Evolutionary conservation across 2,797 vertebrate genomes (phyloP).

Genomic region (Notamacropus eugenii): DNA sequence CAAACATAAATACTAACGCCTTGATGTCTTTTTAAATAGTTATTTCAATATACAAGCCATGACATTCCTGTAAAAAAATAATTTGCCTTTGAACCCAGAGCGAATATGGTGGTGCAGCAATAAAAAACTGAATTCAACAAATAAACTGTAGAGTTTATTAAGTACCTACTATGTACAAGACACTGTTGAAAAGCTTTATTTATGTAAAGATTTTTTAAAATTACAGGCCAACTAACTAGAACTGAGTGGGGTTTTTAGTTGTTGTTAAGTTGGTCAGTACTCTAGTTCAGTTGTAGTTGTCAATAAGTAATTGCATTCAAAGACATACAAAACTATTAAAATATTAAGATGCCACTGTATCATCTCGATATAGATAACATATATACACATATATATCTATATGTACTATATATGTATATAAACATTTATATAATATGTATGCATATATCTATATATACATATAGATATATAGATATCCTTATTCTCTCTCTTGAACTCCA

Average conservation of each 20-base stretch:
- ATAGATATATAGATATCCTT: neutral
- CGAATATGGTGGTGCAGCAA: neutral
- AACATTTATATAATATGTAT: neutral
- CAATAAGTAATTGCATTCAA: neutral
- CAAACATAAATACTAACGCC: conserved; percentile 16
- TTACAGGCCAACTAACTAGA: neutral
- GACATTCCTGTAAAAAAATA: conserved; percentile 37
- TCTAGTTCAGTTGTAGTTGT: neutral
- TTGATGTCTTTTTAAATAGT: conserved; percentile 4
- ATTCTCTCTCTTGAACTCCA: neutral
- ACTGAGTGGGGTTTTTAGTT: neutral
- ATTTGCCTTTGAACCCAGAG: neutral
- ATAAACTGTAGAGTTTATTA: conserved; percentile 3
- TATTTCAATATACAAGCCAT: neutral
- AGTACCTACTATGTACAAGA: neutral
- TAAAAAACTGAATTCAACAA: neutral
- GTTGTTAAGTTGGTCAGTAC: neutral
- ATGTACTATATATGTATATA: neutral
- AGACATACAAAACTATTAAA: neutral
- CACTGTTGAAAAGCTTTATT: neutral
- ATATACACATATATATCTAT: neutral
- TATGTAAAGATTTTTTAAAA: neutral
- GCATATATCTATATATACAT: neutral
- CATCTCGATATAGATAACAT: neutral
- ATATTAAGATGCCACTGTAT: neutral